These are phyloP conservation scores for Rhyacichthys aspro DNA, from an alignment of 2,797 vertebrate species.

Conservation along the genomic window DNA sequence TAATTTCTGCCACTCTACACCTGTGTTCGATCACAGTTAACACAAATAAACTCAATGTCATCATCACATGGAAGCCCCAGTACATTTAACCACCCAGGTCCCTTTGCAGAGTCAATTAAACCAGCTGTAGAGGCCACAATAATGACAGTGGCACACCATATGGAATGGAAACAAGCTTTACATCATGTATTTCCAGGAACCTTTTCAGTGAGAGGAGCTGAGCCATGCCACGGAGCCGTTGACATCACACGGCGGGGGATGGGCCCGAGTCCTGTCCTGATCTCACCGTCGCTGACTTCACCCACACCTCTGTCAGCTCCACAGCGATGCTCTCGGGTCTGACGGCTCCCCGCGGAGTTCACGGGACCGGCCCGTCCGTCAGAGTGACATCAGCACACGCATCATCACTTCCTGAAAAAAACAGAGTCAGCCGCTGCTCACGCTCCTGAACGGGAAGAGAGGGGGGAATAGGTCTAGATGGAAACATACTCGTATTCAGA, in stretches of 20 bases:
- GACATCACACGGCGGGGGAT: conserved; percentile 48
- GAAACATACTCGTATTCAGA: no score
- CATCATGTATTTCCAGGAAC: conserved; percentile 21
- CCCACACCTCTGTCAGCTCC: conserved; percentile 46
- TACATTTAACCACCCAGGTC: no score
- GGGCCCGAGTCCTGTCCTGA: conserved; percentile 38
- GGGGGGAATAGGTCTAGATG: background rate
- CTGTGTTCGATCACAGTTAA: no score
- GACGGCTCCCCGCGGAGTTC: no score
- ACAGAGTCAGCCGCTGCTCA: conserved; percentile 53
- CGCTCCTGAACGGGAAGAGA: background rate
- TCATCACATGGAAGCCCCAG: no score
- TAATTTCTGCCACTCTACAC: no score
- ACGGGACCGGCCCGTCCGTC: conserved; percentile 40
- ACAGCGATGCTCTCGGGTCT: conserved; percentile 41
- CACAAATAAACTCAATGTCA: no score
- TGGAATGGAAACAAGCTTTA: conserved; percentile 25
- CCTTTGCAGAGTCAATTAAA: background rate
- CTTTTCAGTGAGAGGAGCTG: conserved; percentile 11
- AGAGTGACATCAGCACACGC: conserved; percentile 50
- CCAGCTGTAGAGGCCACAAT: background rate
- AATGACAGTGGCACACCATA: background rate
- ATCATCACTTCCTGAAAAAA: conserved; percentile 35
- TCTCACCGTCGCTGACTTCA: conserved; percentile 63
- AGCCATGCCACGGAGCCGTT: conserved; percentile 15